Base-by-base conservation (phyloP, 1,140 invertebrate species). In the Ooceraea biroi region DNA sequence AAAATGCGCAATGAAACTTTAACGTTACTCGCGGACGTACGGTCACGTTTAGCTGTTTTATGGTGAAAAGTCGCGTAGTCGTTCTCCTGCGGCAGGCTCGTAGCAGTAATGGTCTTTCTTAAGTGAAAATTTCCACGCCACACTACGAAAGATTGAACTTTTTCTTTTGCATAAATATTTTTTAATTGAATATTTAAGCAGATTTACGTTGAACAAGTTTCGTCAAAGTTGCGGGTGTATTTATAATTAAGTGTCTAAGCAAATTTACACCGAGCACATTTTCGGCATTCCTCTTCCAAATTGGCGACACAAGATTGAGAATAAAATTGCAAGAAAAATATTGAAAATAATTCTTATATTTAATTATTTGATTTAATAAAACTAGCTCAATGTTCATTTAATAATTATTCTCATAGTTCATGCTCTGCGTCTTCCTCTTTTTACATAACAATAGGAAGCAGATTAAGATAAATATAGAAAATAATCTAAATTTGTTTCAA, bases 31-130 rank as follows among this genome's bases (percentile, higher is more conserved):
- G 44, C n/a, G 27, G 36, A 65, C 3, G 19, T 22, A 52, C 60
- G 57, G 11, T 63, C 41, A 76, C 57, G 17, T 74, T 46, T 61
- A 74, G 57, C 3, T 3, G 22, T 25, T 48, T 25, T 19, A 10
- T 3, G 19, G 22, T 41, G 58, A 52, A 77, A 77, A 63, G n/a
- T 50, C 46, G 27, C 73, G 27, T 50, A 44, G 27, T n/a, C 12
- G 14, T 41, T 0, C 14, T 57, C n/a, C 19, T n/a, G 3, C 8
- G 12, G 19, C 17, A 12, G n/a, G 14, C 46, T 65, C 46, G 17
- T 52, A 77, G 52, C 27, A 63, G 1, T 61, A 63, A 63, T 36
- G n/a, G 5, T 50, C 44, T 77, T 61, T 22, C 60, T 41, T 65
- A 19, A 19, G 41, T 27, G n/a, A 48, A 17, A 36, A 30, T 60